Percentiles rank a stretch among this genome's conserved stretches.
Conservation (phyloP, 2,113 vertebrate species). For the Nothoprocta pentlandii region DNA sequence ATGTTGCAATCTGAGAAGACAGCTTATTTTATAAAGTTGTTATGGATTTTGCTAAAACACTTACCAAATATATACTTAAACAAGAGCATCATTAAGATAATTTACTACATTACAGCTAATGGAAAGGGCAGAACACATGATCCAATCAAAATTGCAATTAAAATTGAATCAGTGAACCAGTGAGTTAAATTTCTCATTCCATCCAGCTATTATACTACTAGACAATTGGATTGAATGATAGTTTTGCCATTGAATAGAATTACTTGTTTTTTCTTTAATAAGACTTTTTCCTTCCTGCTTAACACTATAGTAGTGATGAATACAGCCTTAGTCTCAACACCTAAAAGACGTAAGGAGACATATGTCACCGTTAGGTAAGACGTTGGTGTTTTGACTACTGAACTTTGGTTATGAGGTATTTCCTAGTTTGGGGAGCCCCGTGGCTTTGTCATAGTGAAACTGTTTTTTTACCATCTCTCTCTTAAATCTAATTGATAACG, state of each 20-base stretch:
- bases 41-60: not conserved
- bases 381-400: not conserved
- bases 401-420: not conserved
- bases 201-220: not conserved
- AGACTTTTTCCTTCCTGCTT: not conserved
- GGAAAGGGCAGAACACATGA: not conserved
- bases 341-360: not conserved
- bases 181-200: not conserved
- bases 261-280: not conserved
- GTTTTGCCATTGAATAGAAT: not conserved
- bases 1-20: not conserved
- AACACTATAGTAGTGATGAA: not conserved
- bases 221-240: not conserved
- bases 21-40: not conserved
- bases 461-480: not conserved
- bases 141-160: not conserved
- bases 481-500: not conserved
- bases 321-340: not conserved
- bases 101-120: not conserved
- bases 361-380: not conserved
- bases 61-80: not conserved
- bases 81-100: not conserved
- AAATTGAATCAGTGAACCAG: not conserved
- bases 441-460: not conserved
- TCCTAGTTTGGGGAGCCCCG: not conserved